Evolutionary conservation across 2,797 vertebrate genomes (phyloP).

Genomic region (Anisognathus igniventris): DNA sequence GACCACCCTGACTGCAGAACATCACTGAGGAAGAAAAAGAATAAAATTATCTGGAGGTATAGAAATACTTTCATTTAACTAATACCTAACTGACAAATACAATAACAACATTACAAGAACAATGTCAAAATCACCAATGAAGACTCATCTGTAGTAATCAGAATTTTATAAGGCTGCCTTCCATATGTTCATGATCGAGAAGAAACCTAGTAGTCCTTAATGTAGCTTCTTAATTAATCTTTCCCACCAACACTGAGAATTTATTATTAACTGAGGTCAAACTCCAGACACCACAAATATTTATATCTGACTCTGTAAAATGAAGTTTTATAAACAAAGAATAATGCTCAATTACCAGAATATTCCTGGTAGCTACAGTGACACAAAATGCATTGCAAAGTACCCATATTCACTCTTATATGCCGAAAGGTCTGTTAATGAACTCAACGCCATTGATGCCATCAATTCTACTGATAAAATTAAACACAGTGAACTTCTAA

Average conservation of each 20-base stretch:
- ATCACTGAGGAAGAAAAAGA: background rate
- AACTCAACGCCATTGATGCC: background rate
- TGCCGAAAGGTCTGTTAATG: background rate
- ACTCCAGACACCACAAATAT: background rate
- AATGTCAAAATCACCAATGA: background rate
- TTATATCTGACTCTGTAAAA: background rate
- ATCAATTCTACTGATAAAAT: background rate
- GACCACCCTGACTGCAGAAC: background rate
- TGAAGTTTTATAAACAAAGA: background rate
- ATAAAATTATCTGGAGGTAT: background rate
- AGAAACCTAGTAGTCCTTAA: background rate
- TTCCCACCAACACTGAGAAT: background rate
- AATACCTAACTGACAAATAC: background rate
- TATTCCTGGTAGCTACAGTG: background rate
- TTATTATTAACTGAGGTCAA: background rate
- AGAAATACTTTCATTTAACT: background rate
- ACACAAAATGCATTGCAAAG: background rate
- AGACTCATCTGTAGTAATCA: background rate
- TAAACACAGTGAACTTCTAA: background rate
- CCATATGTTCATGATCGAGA: background rate
- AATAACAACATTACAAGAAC: background rate
- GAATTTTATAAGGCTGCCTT: background rate
- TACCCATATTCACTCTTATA: background rate
- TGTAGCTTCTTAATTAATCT: background rate
- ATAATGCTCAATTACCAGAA: background rate